phyloP scores from a whole-genome alignment of 2,888 invertebrate genomes.

The Lepas anatifera region DNA sequence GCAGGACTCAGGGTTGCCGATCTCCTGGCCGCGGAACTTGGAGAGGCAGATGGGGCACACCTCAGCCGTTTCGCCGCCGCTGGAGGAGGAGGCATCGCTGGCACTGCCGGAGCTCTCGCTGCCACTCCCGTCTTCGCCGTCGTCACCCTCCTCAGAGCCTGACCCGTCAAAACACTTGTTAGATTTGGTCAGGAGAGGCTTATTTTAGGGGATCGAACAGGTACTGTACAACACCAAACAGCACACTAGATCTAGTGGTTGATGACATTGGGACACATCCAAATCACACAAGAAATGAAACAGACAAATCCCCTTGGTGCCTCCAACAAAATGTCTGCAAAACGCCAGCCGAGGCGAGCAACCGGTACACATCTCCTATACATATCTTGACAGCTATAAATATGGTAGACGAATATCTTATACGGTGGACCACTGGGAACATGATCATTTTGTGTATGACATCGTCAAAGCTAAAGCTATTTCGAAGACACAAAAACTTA shows the following conservation, averaged over 20 bases:
- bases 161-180: background rate
- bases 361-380: too few species aligned
- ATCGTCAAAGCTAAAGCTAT: too few species aligned
- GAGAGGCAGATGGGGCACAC: constrained; percentile 80
- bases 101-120: background rate
- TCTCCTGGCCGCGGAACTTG: constrained; percentile 59
- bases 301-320: too few species aligned
- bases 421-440: too few species aligned
- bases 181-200: background rate
- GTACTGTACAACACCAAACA: background rate
- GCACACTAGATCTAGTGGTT: background rate
- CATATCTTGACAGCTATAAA: too few species aligned
- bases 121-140: constrained; percentile 8
- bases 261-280: background rate
- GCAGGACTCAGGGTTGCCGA: constrained; percentile 75
- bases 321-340: too few species aligned
- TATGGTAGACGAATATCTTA: too few species aligned
- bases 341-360: too few species aligned
- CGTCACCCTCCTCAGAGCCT: constrained; percentile 11
- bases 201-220: background rate
- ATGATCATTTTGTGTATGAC: too few species aligned
- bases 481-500: too few species aligned
- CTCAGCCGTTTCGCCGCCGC: constrained; percentile 47
- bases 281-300: background rate
- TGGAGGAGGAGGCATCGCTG: constrained; percentile 9